Base-by-base conservation (phyloP, 2,113 vertebrate genomes). In the Myocastor coypus region DNA sequence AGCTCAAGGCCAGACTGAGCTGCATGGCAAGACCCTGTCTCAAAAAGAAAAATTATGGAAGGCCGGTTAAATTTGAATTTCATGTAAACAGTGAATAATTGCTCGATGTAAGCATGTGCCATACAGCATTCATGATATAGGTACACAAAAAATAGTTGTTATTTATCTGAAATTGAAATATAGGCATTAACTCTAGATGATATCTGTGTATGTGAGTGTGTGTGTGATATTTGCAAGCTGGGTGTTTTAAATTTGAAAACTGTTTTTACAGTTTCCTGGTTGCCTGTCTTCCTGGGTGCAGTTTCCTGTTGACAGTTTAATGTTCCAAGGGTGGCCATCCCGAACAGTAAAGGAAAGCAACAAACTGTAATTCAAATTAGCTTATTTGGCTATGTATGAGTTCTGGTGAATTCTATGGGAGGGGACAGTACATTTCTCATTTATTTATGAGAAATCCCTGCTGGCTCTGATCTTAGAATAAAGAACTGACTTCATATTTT, bases 381-480 rank as follows among this genome's bases (percentile, higher is more conserved):
- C 42, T 90, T 46, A 42, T 59, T 83, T 87, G 87, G 16, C 52
- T 69, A 30, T 86, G 77, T 86, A 50, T 16, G 46, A 80, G 34
- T 37, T 55, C 82, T 83, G 83, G 30, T 69, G 81, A 30, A 42
- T 22, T 93, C 61, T 26, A 24, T 3, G 50, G 32, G 19, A 71
- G 37, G n/a, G 20, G 37, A 71, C 22, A 55, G 57, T 17, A 66
- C 28, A 80, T 42, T 75, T 95, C 71, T 88, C 50, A 52, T 42
- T 55, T 66, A 50, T 87, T 90, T 92, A 37, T 40, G 61, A 63
- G 61, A 63, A 26, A 63, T 64, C 55, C 30, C 9, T 34, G 1
- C 63, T 59, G 71, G 77, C 46, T 73, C 82, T 87, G 89, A 91
- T 50, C 61, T 91, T 52, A 91, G 83, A 87, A 83, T 46, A 84